Base-by-base conservation (phyloP, 2,888 invertebrate species). In the Sarcophaga variegata region DNA sequence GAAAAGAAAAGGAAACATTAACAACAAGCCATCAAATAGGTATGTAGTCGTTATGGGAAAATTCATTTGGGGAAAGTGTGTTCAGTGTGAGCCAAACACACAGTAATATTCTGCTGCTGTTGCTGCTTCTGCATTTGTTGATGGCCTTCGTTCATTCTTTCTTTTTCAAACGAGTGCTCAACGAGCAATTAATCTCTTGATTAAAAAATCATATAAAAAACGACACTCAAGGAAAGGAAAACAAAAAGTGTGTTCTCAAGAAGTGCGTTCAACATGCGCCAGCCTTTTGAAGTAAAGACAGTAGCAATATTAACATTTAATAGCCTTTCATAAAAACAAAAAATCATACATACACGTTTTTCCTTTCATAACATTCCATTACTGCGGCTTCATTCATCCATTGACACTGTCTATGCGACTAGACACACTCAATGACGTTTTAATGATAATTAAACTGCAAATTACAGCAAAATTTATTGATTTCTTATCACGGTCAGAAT, bases 251-350 rank as follows among this genome's bases (percentile, higher is more conserved):
- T 72, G 1, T 10, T 54, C 2, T 79, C 54, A 14, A 25, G 67
- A 82, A 86, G 86, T 79, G 72, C 72, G 81, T 60, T 49, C 27
- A 67, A 79, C 86, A 74, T 83, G 83, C 69, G 86, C 54, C 83
- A 64, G 17, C 54, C 71, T 37, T 37, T 37, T 37, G 0, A 10
- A 37, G 10, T 25, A 27, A 49, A n/a, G 63, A 79, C 37, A 49
- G 4, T 8, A 67, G 62, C 17, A 22, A 27, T 64, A 1, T 63
- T 37, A 54, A 54, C 54, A 54, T 54, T 54, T 54, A 14, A 17
- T 54, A 5, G 54, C 54, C 14, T 37, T 37, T 37, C 37, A 8
- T 37, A 37, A 37, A 8, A 37, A 37, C 37, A n/a, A 10, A 27
- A n/a, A 17, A 59, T 10, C 54, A 59, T 54, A 3, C 14, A 71